Conservation (phyloP, 1,140 invertebrate species). For the Neodiprion lecontei region DNA sequence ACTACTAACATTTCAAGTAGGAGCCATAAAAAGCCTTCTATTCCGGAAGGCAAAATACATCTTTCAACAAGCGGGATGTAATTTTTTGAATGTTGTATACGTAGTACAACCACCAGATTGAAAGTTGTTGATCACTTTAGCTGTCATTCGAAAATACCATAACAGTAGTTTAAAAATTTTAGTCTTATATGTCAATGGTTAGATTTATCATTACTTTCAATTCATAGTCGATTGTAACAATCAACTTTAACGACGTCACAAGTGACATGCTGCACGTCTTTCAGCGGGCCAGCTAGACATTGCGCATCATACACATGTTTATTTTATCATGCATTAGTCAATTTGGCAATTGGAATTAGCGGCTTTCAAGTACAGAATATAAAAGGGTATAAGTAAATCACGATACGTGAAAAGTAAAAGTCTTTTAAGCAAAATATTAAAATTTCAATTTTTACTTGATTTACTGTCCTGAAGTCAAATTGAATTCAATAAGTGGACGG, state of each 20-base stretch:
- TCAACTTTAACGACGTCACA: no score
- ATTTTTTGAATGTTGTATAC: neutral
- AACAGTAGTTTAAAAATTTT: neutral
- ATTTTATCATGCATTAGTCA: neutral
- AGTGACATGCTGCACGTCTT: no score
- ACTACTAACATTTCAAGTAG: neutral
- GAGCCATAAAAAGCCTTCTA: neutral
- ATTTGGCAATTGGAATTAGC: neutral
- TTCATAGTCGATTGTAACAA: neutral
- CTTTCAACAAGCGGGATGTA: neutral
- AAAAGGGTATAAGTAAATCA: neutral
- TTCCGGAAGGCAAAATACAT: neutral
- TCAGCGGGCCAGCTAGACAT: no score
- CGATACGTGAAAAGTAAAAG: no score
- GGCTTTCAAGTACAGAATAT: neutral
- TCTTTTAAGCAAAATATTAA: neutral
- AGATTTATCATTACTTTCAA: neutral
- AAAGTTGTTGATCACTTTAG: neutral
- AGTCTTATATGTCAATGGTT: neutral
- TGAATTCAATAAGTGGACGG: neutral
- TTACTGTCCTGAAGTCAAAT: neutral
- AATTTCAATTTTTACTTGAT: neutral
- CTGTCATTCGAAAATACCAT: neutral
- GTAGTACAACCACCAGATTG: neutral
- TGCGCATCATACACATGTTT: no score